Conservation (phyloP, 2,888 invertebrate species). For the Ichneumon xanthorius region DNA sequence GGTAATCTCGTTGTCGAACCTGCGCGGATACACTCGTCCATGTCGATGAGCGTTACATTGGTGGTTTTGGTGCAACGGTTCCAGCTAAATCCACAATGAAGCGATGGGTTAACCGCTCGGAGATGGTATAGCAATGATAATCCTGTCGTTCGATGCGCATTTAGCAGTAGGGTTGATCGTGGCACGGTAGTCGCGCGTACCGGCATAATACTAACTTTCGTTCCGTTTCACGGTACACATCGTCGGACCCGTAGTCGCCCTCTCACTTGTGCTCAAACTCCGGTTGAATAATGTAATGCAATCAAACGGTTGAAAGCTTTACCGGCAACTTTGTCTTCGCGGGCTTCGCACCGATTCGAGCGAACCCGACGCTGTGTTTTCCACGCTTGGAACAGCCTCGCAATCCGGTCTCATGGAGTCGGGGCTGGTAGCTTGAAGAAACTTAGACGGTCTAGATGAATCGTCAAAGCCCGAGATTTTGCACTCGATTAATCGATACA, state of each 20-base stretch:
- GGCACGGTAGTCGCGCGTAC: constrained; percentile 11
- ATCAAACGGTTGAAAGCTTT: constrained; percentile 79
- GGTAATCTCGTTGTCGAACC: constrained; percentile 63
- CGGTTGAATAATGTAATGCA: constrained; percentile 76
- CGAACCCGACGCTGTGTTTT: constrained; percentile 40
- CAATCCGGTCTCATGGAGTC: constrained; percentile 46
- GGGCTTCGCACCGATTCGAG: constrained; percentile 25
- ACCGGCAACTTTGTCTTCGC: constrained; percentile 75
- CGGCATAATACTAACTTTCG: constrained; percentile 35
- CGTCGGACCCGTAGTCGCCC: constrained; percentile 27
- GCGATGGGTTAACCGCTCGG: constrained; percentile 49
- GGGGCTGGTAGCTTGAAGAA: constrained; percentile 29
- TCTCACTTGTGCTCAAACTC: constrained; percentile 46
- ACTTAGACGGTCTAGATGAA: constrained; percentile 24
- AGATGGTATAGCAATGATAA: constrained; percentile 60
- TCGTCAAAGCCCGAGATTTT: constrained; percentile 1
- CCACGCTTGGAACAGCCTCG: constrained; percentile 28
- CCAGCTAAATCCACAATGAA: constrained; percentile 58
- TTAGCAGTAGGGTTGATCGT: constrained; percentile 45
- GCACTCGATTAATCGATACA: constrained; percentile 18
- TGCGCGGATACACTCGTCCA: constrained; percentile 57
- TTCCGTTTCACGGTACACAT: constrained; percentile 36
- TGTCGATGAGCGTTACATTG: constrained; percentile 46
- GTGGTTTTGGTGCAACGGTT: constrained; percentile 15
- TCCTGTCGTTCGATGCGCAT: constrained; percentile 60